These are phyloP conservation scores for Lamellibrachia columna DNA, from an alignment of 2,888 invertebrate species.

Conservation along the genomic window DNA sequence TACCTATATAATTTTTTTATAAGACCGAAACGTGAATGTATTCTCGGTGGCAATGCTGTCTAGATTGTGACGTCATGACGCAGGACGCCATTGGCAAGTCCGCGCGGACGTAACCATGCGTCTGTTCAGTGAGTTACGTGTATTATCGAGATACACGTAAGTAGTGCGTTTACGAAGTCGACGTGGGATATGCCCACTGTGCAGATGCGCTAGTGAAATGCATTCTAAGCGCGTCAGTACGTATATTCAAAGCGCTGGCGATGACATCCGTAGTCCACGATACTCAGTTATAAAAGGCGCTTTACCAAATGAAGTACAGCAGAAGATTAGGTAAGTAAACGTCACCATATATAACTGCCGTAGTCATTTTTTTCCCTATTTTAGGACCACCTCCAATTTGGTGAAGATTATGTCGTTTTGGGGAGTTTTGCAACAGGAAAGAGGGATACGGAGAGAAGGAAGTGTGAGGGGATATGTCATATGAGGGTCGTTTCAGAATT, in stretches of 20 bases:
- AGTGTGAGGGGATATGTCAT: no score
- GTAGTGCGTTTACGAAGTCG: neutral
- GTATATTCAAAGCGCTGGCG: neutral
- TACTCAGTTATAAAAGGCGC: neutral
- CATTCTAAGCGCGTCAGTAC: neutral
- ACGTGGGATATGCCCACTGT: neutral
- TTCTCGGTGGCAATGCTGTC: neutral
- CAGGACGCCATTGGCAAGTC: constrained; percentile 12
- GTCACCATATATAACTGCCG: neutral
- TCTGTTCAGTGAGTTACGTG: neutral
- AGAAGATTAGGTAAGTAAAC: neutral
- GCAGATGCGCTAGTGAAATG: neutral
- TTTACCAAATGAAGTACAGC: neutral
- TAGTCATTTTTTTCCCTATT: neutral
- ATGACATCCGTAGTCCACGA: neutral
- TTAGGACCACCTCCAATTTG: no score
- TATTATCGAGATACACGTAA: neutral
- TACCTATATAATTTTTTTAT: no score
- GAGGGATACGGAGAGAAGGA: no score
- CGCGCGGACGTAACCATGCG: neutral
- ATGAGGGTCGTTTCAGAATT: no score
- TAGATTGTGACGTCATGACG: constrained; percentile 12
- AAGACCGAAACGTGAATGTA: neutral
- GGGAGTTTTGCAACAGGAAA: no score
- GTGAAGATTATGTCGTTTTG: no score